Evolutionary conservation across 1,140 invertebrate species (phyloP).

Genomic region (Eupristina koningsbergeri): DNA sequence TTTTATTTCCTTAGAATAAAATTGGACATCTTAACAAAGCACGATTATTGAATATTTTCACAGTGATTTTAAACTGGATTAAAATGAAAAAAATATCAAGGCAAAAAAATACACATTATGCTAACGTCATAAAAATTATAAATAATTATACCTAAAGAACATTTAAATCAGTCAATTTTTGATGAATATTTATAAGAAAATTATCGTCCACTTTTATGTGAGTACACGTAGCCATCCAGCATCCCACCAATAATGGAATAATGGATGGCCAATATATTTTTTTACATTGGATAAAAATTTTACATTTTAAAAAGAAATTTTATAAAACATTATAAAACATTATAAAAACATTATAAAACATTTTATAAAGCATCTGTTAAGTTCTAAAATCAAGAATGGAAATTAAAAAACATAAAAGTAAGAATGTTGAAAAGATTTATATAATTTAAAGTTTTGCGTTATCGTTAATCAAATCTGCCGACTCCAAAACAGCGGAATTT

Average conservation of each 20-base stretch:
- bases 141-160: neutral
- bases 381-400: too few relatives aligned
- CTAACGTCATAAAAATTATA: neutral
- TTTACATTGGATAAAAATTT: neutral
- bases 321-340: too few relatives aligned
- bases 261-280: neutral
- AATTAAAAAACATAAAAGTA: too few relatives aligned
- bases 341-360: too few relatives aligned
- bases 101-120: neutral
- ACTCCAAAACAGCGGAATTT: neutral
- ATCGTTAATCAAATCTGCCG: neutral
- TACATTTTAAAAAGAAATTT: too few relatives aligned
- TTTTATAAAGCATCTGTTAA: too few relatives aligned
- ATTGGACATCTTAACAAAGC: too few relatives aligned
- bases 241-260: neutral
- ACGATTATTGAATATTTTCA: neutral
- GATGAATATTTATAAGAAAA: slow-evolving; percentile 6
- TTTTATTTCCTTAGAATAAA: too few relatives aligned
- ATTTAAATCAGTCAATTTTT: neutral
- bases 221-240: neutral
- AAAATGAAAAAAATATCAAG: neutral
- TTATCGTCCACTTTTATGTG: neutral
- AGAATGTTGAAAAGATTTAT: too few relatives aligned
- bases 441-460: neutral
- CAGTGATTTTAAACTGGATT: neutral